Percentiles rank a stretch among this genome's conserved stretches.
Evolutionary conservation across 2,888 invertebrate species (phyloP).

Genomic region (Nebria salina): DNA sequence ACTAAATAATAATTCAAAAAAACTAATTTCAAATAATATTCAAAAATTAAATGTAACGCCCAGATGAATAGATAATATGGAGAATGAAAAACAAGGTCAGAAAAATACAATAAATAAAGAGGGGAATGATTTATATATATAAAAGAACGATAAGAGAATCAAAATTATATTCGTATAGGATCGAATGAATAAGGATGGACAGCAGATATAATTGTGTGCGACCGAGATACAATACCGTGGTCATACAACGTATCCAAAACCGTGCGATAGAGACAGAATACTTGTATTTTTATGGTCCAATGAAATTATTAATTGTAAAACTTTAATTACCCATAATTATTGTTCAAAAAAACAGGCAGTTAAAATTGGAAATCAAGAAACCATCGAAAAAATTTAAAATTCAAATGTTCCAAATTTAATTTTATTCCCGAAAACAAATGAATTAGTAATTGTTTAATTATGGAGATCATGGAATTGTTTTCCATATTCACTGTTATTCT

Average conservation of each 20-base stretch:
- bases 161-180: conserved; percentile 2
- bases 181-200: conserved; percentile 20
- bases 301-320: conserved; percentile 45
- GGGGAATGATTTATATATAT: conserved; percentile 29
- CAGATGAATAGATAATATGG: conserved; percentile 45
- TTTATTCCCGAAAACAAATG: conserved; percentile 27
- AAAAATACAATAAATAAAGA: conserved; percentile 29
- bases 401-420: conserved; percentile 36
- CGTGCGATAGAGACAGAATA: conserved; percentile 9
- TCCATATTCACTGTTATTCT: no score
- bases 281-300: conserved; percentile 40
- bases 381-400: conserved; percentile 43
- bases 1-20: conserved; percentile 25
- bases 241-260: conserved; percentile 29
- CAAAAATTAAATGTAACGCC: conserved; percentile 43
- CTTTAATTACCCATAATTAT: conserved; percentile 44
- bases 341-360: conserved; percentile 41
- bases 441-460: conserved; percentile 40
- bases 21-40: conserved; percentile 38
- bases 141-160: conserved; percentile 21
- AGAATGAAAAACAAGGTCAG: conserved; percentile 44
- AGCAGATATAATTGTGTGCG: conserved; percentile 8
- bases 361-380: conserved; percentile 42
- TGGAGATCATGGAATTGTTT: conserved; percentile 17
- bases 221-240: conserved; percentile 32